Evolutionary conservation across 2,797 vertebrate genomes (phyloP).

Genomic region (Tenualosa ilisha): DNA sequence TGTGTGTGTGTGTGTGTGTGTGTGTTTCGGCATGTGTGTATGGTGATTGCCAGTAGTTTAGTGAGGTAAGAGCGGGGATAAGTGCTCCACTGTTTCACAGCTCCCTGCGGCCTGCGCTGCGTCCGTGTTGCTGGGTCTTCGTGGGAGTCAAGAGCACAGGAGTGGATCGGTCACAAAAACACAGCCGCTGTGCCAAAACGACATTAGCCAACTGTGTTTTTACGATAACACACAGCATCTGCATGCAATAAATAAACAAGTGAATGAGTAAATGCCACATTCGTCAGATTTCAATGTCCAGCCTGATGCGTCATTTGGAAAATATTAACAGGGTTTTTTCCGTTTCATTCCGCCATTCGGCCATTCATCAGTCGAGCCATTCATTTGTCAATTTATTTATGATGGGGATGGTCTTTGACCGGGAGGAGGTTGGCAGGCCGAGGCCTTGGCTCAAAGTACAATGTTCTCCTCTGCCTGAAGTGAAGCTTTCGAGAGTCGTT

Average conservation of each 20-base stretch:
- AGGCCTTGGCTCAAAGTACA: neutral
- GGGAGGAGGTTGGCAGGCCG: neutral
- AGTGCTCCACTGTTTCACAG: neutral
- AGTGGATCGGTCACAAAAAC: neutral
- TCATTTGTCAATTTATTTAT: neutral
- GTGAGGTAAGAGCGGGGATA: neutral
- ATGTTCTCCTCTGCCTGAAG: neutral
- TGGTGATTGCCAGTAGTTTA: neutral
- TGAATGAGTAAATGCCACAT: neutral
- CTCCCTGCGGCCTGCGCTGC: neutral
- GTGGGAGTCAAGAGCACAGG: conserved; percentile 3
- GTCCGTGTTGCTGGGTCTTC: neutral
- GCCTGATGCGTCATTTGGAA: neutral
- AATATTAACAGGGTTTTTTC: neutral
- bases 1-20: neutral
- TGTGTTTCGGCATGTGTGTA: conserved; percentile 2
- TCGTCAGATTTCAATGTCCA: neutral
- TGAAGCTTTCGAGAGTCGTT: neutral
- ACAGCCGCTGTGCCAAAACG: neutral
- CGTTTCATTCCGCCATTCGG: too few species aligned
- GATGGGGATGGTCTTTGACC: neutral
- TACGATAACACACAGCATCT: neutral
- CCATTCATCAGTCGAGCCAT: neutral
- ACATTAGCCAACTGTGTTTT: neutral
- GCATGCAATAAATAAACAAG: neutral